phyloP scores from a whole-genome alignment of 1,140 invertebrate genomes.

The Rhizoglyphus robini region DNA sequence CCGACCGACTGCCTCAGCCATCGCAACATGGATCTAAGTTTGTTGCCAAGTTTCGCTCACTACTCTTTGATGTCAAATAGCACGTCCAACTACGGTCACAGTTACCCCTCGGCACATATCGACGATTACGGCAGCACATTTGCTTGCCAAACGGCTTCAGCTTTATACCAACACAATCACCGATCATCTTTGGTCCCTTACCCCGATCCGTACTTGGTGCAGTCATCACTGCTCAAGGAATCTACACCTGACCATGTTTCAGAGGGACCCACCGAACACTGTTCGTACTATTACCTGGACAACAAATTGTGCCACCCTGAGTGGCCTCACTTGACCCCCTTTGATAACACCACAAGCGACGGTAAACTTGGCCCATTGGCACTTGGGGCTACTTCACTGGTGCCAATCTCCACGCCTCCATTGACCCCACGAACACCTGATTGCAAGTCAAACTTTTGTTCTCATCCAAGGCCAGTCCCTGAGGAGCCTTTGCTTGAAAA shows the following conservation, averaged over 20 bases:
- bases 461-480: too few relatives aligned
- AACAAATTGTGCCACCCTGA: neutral
- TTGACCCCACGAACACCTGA: neutral
- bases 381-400: neutral
- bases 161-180: neutral
- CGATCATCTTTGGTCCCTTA: neutral
- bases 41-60: conserved; percentile 2
- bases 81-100: neutral
- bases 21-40: neutral
- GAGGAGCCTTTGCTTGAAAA: too few relatives aligned
- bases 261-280: neutral
- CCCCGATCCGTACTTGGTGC: neutral
- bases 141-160: neutral
- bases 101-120: neutral
- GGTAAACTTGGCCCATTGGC: too few relatives aligned
- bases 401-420: neutral
- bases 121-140: neutral
- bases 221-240: neutral
- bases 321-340: neutral
- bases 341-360: neutral
- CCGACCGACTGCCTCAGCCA: too few relatives aligned
- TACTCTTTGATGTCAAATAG: neutral
- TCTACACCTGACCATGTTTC: neutral
- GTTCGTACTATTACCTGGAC: neutral
- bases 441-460: neutral